Evolutionary conservation across 1,140 invertebrate species (phyloP), one percentile per base, ranked within the genome.

Genomic region (Drosophila pachea): DNA sequence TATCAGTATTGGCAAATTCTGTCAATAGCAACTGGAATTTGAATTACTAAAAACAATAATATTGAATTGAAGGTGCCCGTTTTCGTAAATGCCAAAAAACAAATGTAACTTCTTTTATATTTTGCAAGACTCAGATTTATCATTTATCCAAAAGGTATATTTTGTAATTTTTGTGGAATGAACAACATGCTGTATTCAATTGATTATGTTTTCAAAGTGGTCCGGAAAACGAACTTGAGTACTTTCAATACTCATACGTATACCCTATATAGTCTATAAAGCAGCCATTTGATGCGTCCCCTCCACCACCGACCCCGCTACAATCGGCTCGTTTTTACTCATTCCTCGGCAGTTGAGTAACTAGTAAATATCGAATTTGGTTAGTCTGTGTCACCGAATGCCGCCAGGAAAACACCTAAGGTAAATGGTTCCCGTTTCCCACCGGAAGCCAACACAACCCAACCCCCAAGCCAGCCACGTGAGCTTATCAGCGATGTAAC

Each of bases 401-500:
- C 22, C 22, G 22, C 22, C 22, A 3, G 22, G 22, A 32, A 42
- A 31, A 29, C 55, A 12, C 52, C 38, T 29, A 47, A 65, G 64
- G 59, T 69, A 54, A 70, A 81, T 73, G 62, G 55, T 50, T 35
- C 43, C 69, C 53, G 73, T 63, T 48, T 52, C 40, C 47, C 73
- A 40, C 53, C 48, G 12, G 52, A 9, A 74, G 74, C 56, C 52
- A 43, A 9, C 59, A 79, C 74, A 77, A 77, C 71, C 61, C 59
- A 42, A 32, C 43, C 63, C 70, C 33, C 67, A 63, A 66, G 52
- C 47, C 48, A 56, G 40, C 40, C 49, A 71, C 59, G 45, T 63
- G 48, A 9, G 32, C 43, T 68, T 75, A 83, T 78, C 79, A 74
- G 63, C 66, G 61, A 76, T 79, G 66, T 76, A 69, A 64, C 48